Conservation (phyloP, 2,797 vertebrate species). For the Acanthurus lineatus region DNA sequence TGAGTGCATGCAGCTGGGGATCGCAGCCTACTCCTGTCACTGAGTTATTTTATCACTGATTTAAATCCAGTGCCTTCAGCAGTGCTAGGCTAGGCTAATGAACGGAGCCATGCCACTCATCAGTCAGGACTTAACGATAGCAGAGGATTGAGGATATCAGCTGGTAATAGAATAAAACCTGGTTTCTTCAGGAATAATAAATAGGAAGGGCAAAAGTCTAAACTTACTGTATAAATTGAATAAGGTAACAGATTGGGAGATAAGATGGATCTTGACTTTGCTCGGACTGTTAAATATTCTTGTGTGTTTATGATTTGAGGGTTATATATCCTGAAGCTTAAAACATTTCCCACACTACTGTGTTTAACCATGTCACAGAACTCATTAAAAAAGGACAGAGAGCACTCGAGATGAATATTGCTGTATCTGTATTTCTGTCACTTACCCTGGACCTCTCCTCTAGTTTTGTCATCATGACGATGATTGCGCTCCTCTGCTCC, state of each 20-base stretch:
- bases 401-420: neutral
- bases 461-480: conserved; percentile 99
- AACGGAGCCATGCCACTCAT: conserved; percentile 48
- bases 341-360: no score
- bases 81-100: conserved; percentile 28
- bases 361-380: no score
- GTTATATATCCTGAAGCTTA: no score
- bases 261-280: neutral
- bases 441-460: conserved; percentile 98
- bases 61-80: conserved; percentile 59
- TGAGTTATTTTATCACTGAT: conserved; percentile 39
- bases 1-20: conserved; percentile 3
- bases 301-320: no score
- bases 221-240: conserved; percentile 17
- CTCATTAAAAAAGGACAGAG: neutral
- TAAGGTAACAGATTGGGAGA: no score
- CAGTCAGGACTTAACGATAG: conserved; percentile 58
- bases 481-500: conserved; percentile 96
- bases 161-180: conserved; percentile 5
- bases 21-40: conserved; percentile 25
- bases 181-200: conserved; percentile 17
- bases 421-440: neutral
- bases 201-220: conserved; percentile 20
- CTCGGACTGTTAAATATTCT: neutral
- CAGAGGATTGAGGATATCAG: conserved; percentile 41